Percentiles rank a stretch among this genome's conserved stretches.
Conservation (phyloP, 2,888 invertebrate genomes). For the Drosophila macrothrix region DNA sequence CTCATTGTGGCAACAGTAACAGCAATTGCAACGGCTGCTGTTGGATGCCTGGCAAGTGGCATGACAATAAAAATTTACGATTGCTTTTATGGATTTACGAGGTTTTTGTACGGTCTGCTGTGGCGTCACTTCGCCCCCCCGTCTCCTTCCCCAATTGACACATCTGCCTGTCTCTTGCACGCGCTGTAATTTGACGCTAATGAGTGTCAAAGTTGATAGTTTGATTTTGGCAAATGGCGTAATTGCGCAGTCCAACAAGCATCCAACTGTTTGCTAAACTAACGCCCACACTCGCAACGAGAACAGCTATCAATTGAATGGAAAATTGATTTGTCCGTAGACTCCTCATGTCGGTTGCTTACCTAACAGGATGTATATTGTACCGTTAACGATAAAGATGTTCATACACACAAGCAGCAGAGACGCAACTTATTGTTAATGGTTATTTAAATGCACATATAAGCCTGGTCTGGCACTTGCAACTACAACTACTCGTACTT, state of each 20-base stretch:
- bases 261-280: constrained; percentile 6
- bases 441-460: neutral
- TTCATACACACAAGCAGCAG: no score
- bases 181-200: constrained; percentile 76
- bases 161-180: constrained; percentile 45
- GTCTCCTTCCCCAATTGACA: neutral
- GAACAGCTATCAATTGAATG: neutral
- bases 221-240: constrained; percentile 76
- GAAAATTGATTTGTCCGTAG: neutral
- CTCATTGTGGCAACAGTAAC: constrained; percentile 37
- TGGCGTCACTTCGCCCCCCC: constrained; percentile 9
- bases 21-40: constrained; percentile 21
- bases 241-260: constrained; percentile 43
- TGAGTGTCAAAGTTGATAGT: constrained; percentile 81
- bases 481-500: neutral
- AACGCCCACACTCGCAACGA: constrained; percentile 30
- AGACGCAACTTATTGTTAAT: neutral
- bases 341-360: neutral
- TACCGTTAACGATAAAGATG: neutral
- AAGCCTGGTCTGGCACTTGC: neutral
- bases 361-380: neutral
- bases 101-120: constrained; percentile 49
- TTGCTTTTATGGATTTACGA: constrained; percentile 81
- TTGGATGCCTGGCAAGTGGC: constrained; percentile 67
- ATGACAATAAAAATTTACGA: constrained; percentile 80